Conservation (phyloP, 2,888 invertebrate genomes). For the Coelopa pilipes region DNA sequence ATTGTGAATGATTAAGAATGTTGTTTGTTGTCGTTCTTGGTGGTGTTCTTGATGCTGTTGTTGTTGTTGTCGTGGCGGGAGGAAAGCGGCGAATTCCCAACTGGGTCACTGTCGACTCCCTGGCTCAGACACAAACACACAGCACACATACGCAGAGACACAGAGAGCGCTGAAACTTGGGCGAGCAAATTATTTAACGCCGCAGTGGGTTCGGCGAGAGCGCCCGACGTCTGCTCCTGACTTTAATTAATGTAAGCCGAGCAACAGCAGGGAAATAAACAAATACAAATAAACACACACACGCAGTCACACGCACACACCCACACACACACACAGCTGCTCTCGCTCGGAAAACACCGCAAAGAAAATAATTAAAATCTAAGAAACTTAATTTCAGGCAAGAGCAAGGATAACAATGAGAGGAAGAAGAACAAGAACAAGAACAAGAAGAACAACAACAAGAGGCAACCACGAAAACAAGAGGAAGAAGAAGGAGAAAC, state of each 20-base stretch:
- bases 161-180: not conserved
- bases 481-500: too few relatives aligned
- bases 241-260: conserved; percentile 5
- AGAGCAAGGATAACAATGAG: not conserved
- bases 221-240: not conserved
- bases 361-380: conserved; percentile 17
- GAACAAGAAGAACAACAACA: too few relatives aligned
- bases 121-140: not conserved
- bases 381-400: conserved; percentile 11
- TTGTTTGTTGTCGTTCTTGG: too few relatives aligned
- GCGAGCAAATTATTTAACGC: not conserved
- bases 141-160: not conserved
- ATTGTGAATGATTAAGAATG: too few relatives aligned
- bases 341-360: too few relatives aligned
- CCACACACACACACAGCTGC: not conserved
- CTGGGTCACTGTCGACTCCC: not conserved
- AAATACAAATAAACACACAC: too few relatives aligned
- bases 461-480: too few relatives aligned
- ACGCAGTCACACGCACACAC: not conserved
- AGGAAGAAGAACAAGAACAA: not conserved
- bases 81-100: too few relatives aligned
- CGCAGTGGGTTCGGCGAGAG: not conserved
- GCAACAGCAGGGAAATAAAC: too few relatives aligned
- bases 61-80: too few relatives aligned
- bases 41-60: too few relatives aligned